Evolutionary conservation across 1,140 invertebrate genomes (phyloP), one percentile per base, ranked within the genome.

Genomic region (Calliphora vicina): DNA sequence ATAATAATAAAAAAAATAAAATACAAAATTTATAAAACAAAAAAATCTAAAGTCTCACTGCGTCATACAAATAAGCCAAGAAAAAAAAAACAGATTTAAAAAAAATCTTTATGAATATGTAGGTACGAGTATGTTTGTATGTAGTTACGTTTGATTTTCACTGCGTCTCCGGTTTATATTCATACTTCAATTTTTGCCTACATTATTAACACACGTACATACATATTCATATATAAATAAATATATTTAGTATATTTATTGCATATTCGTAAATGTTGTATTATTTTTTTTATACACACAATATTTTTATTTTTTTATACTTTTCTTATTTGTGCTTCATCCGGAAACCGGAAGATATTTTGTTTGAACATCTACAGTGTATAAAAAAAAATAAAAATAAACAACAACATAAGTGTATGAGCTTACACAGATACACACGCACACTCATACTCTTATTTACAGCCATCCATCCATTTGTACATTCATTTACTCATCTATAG

Each of bases 301-400:
- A 35, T 50, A 50, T 50, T 50, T 50, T 67, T 23, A 12, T 67
- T 67, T 12, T 67, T 67, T 67, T 67, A 17, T 17, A 61, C 20
- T 67, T 50, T 35, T 35, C 10, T 35, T 35, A 15, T 35, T 57
- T 57, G 15, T 67, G 61, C 61, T 67, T 67, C 61, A 67, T 67
- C 61, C 61, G 61, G 61, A 67, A 67, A 67, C 61, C 61, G 61
- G 61, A 67, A 67, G 61, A 67, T 67, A 67, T 67, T 67, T 67
- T 67, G 61, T 67, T 67, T 67, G 61, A 67, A 67, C 20, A 67
- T 67, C 61, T 23, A 67, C 61, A 67, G n/a, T 67, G 61, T 20
- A 67, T 67, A 20, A 23, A 67, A 67, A n/a, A n/a, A n/a, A n/a
- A n/a, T n/a, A n/a, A n/a, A n/a, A n/a, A n/a, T n/a, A n/a, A 12